phyloP scores from a whole-genome alignment of 2,888 invertebrate species.

The Seira musarum region DNA sequence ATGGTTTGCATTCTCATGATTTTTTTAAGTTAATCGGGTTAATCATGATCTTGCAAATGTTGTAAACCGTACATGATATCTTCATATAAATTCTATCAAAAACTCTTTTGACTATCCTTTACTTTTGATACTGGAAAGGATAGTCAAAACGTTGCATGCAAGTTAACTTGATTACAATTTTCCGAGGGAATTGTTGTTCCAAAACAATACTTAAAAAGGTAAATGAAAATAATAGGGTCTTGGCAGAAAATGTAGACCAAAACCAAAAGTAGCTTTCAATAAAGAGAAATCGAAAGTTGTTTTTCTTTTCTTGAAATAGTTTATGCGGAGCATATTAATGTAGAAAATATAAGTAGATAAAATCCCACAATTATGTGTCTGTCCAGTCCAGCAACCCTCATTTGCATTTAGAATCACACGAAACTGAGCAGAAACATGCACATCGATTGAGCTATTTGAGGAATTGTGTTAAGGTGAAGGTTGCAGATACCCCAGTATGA shows the following conservation, averaged over 20 bases:
- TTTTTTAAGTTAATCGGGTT: slow-evolving; percentile 37
- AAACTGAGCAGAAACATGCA: slow-evolving; percentile 30
- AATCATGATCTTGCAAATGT: slow-evolving; percentile 20
- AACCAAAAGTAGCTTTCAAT: too few species aligned
- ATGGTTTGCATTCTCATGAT: slow-evolving; percentile 45
- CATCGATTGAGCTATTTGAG: too few species aligned
- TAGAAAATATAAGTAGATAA: background rate
- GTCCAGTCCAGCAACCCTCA: background rate
- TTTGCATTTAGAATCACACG: slow-evolving; percentile 49
- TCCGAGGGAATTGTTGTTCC: too few species aligned
- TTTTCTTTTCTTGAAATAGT: too few species aligned
- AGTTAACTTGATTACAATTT: too few species aligned
- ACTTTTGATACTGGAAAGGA: slow-evolving; percentile 48
- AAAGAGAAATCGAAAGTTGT: too few species aligned
- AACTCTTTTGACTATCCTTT: too few species aligned
- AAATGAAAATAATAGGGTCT: too few species aligned
- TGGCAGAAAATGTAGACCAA: too few species aligned
- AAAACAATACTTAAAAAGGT: too few species aligned
- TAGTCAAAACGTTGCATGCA: slow-evolving; percentile 48
- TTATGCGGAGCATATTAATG: too few species aligned
- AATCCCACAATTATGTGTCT: background rate
- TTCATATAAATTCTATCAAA: slow-evolving; percentile 13
- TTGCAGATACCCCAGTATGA: background rate
- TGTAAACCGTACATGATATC: slow-evolving; percentile 27
- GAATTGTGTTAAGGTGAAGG: slow-evolving; percentile 53